These are phyloP conservation scores for Butorides virescens DNA, from an alignment of 2,113 vertebrate genomes.

Conservation along the genomic window DNA sequence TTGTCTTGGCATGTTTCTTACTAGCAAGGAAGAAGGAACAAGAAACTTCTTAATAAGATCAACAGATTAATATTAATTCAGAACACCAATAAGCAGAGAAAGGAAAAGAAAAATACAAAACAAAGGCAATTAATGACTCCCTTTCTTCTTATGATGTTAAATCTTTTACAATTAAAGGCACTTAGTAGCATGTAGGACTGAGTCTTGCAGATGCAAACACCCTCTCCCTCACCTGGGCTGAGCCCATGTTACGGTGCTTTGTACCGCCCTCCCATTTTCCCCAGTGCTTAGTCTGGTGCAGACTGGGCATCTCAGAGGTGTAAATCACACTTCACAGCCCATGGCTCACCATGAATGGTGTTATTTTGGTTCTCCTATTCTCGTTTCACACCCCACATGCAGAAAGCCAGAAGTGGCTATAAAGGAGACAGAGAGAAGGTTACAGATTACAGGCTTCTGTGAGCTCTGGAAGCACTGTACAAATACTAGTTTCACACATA, in stretches of 20 bases:
- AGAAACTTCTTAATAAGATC: background rate
- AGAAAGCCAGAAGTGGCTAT: background rate
- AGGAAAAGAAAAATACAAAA: background rate
- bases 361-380: background rate
- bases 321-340: background rate
- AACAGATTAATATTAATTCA: background rate
- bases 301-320: background rate
- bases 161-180: background rate
- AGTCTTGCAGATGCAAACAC: background rate
- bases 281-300: background rate
- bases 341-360: background rate
- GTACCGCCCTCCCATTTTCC: background rate
- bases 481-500: background rate
- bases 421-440: background rate
- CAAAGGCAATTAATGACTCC: background rate
- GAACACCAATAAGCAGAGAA: background rate
- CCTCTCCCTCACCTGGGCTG: background rate
- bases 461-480: background rate
- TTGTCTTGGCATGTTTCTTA: background rate
- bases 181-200: background rate
- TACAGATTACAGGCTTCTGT: background rate
- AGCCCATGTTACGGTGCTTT: rapidly evolving
- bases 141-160: background rate
- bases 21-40: background rate
- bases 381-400: background rate